phyloP scores from a whole-genome alignment of 2,888 invertebrate genomes.

The Acrobasis consociella region DNA sequence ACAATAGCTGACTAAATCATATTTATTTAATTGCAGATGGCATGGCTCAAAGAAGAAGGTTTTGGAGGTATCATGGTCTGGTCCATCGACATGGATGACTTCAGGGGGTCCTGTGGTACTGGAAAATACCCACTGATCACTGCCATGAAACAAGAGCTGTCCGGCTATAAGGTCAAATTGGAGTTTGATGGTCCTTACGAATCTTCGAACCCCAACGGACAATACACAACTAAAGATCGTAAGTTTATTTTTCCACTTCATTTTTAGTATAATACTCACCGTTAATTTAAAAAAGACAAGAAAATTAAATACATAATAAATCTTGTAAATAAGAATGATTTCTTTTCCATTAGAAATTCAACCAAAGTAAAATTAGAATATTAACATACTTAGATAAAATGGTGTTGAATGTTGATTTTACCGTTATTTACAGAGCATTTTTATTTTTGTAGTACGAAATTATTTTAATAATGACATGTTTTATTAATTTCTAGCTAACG shows the following conservation, averaged over 20 bases:
- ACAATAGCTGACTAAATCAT: background rate
- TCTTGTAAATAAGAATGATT: too few relatives aligned
- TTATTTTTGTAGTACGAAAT: background rate
- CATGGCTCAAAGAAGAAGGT: slow-evolving; percentile 96
- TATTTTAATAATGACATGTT: background rate
- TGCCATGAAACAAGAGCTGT: slow-evolving; percentile 92
- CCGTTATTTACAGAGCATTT: background rate
- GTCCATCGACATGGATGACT: slow-evolving; percentile 98
- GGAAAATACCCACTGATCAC: slow-evolving; percentile 95
- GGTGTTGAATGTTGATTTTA: background rate
- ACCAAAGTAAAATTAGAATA: background rate
- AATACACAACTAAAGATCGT: slow-evolving; percentile 95
- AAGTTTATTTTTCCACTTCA: slow-evolving; percentile 68
- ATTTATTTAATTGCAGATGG: slow-evolving; percentile 84
- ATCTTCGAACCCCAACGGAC: slow-evolving; percentile 86
- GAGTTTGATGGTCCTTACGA: slow-evolving; percentile 95
- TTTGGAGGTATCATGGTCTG: slow-evolving; percentile 98
- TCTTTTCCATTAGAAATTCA: too few relatives aligned
- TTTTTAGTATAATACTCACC: too few relatives aligned
- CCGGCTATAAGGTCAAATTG: slow-evolving; percentile 90
- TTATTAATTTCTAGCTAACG: slow-evolving; percentile 85
- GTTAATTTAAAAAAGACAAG: too few relatives aligned
- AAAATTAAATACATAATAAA: too few relatives aligned
- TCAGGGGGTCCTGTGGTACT: slow-evolving; percentile 93
- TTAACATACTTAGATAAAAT: background rate